A percentile compares a stretch with the other conserved stretches of the same genome.
These are phyloP conservation scores for Sinosuthora webbiana DNA, from an alignment of 2,113 vertebrate genomes.

Conservation along the genomic window DNA sequence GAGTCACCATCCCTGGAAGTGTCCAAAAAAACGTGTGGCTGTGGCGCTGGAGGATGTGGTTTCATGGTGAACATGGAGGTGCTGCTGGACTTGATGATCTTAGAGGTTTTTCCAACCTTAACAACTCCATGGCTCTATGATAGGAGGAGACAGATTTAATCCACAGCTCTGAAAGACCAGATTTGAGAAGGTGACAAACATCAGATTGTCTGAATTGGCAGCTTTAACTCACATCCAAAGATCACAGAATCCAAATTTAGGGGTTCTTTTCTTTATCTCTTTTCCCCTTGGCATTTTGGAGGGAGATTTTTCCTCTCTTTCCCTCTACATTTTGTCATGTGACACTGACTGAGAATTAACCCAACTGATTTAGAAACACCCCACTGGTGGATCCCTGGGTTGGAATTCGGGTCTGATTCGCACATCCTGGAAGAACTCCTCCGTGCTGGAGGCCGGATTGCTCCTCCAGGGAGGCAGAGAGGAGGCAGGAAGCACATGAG, in stretches of 20 bases:
- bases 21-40: neutral
- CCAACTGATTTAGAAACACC: neutral
- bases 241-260: no score
- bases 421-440: neutral
- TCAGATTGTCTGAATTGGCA: neutral
- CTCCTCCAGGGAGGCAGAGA: neutral
- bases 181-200: neutral
- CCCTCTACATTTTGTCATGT: fast-evolving
- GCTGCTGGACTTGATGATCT: neutral
- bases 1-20: neutral
- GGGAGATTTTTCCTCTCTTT: neutral
- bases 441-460: fast-evolving
- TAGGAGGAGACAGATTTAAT: neutral
- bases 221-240: neutral
- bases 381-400: neutral
- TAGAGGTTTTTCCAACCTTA: neutral
- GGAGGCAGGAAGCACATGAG: neutral
- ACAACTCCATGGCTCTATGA: neutral
- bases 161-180: neutral
- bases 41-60: neutral
- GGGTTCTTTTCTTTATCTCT: neutral
- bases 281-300: neutral
- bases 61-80: neutral
- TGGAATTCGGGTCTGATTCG: neutral
- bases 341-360: fast-evolving